Evolutionary conservation across 1,140 invertebrate species (phyloP).

Genomic region (Limonius californicus): DNA sequence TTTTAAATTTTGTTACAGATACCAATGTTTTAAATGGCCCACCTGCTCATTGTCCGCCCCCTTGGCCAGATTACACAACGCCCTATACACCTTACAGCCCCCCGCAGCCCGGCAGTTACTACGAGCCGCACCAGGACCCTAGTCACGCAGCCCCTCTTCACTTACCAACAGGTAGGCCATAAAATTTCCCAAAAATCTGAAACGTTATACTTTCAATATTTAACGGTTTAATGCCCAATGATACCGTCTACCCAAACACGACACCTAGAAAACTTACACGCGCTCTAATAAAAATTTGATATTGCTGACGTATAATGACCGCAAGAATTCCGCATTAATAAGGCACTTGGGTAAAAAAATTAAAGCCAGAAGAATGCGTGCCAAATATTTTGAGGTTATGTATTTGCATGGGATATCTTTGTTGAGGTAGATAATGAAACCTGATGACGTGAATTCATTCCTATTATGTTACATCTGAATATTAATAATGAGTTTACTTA

Average conservation of each 20-base stretch:
- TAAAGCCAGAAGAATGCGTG: neutral
- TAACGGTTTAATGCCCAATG: neutral
- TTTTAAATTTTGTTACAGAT: constrained; percentile 30
- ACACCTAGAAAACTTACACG: neutral
- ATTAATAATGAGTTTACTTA: neutral
- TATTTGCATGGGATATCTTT: neutral
- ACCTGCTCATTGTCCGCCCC: constrained; percentile 30
- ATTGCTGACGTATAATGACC: neutral
- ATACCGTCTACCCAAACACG: too few species aligned
- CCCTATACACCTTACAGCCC: constrained; percentile 36
- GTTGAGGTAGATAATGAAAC: neutral
- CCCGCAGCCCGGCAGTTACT: constrained; percentile 35
- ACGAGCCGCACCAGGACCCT: constrained; percentile 37
- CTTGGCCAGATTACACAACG: constrained; percentile 33
- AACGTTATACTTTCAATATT: neutral
- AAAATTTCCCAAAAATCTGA: neutral
- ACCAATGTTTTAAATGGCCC: constrained; percentile 23
- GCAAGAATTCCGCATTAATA: constrained; percentile 9
- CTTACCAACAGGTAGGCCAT: constrained; percentile 35
- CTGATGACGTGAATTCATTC: neutral
- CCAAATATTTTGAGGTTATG: constrained; percentile 1
- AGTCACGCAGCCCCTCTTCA: constrained; percentile 28
- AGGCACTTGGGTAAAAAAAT: neutral
- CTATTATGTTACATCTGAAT: neutral
- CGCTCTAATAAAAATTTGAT: constrained; percentile 10